Evolutionary conservation across 1,140 invertebrate genomes (phyloP).

Genomic region (Helicoverpa armigera): DNA sequence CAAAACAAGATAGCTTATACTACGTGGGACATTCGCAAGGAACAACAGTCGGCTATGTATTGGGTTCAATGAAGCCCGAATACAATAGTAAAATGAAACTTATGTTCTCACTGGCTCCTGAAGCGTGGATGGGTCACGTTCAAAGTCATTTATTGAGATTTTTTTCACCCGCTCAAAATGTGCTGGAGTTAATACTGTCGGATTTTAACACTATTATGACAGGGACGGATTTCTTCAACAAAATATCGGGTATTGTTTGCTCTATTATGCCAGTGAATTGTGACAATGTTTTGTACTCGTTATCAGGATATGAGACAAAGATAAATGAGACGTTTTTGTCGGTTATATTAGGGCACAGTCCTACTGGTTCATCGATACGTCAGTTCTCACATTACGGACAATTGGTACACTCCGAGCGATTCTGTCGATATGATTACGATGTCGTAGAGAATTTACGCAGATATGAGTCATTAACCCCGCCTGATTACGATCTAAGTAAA

Average conservation of each 20-base stretch:
- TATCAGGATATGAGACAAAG: constrained; percentile 85
- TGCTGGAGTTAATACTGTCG: constrained; percentile 86
- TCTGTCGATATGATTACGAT: constrained; percentile 85
- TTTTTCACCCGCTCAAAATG: constrained; percentile 81
- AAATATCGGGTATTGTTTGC: constrained; percentile 83
- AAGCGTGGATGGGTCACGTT: constrained; percentile 88
- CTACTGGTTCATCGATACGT: constrained; percentile 92
- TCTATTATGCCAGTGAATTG: constrained; percentile 84
- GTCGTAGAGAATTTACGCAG: constrained; percentile 75
- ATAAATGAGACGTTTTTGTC: constrained; percentile 88
- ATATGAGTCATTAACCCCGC: constrained; percentile 87
- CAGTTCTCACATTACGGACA: constrained; percentile 93
- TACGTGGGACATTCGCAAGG: constrained; percentile 90
- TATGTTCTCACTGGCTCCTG: constrained; percentile 90
- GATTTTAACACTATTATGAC: constrained; percentile 85
- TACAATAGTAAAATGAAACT: constrained; percentile 89
- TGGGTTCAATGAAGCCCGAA: constrained; percentile 87
- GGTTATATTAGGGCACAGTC: constrained; percentile 92
- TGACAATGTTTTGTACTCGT: constrained; percentile 86
- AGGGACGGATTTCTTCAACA: constrained; percentile 81
- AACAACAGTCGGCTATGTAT: constrained; percentile 82
- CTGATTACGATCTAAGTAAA: constrained; percentile 88
- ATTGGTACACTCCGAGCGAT: constrained; percentile 84
- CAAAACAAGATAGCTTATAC: constrained; percentile 82
- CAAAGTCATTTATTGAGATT: constrained; percentile 86